Percentiles rank a stretch among this genome's conserved stretches.
phyloP scores from a whole-genome alignment of 2,888 invertebrate genomes.

The Phengaris arion region DNA sequence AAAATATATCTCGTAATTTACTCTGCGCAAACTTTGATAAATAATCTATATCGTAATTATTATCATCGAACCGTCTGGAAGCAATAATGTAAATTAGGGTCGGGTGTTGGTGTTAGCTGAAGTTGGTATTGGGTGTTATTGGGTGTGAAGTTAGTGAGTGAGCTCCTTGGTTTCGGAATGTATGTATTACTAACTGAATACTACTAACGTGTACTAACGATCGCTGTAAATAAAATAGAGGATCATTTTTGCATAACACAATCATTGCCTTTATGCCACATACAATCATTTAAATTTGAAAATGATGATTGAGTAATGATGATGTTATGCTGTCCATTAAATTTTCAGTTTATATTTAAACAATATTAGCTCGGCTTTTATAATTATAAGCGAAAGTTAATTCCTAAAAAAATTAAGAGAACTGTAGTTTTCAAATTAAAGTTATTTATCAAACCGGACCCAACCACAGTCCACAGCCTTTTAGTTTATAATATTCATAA shows the following conservation, averaged over 20 bases:
- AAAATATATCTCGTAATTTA: background rate
- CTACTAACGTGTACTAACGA: background rate
- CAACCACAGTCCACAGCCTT: background rate
- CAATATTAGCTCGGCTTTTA: too few species aligned
- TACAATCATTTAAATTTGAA: background rate
- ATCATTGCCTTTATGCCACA: background rate
- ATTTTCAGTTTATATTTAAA: too few species aligned
- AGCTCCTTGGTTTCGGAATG: background rate
- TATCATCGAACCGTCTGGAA: background rate
- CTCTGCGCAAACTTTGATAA: background rate
- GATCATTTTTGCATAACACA: background rate
- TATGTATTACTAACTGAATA: background rate
- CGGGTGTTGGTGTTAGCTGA: slow-evolving; percentile 7
- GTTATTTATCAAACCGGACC: background rate
- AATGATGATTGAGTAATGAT: background rate
- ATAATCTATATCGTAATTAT: background rate
- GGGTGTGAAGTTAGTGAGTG: background rate
- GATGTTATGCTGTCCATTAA: too few species aligned
- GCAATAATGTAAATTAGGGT: background rate
- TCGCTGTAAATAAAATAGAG: background rate
- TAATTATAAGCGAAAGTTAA: background rate
- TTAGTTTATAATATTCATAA: background rate
- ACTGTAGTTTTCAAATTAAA: too few species aligned
- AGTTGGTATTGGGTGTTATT: background rate
- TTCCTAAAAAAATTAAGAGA: background rate